phyloP scores from a whole-genome alignment of 2,888 invertebrate genomes.

The Ceriagrion tenellum region DNA sequence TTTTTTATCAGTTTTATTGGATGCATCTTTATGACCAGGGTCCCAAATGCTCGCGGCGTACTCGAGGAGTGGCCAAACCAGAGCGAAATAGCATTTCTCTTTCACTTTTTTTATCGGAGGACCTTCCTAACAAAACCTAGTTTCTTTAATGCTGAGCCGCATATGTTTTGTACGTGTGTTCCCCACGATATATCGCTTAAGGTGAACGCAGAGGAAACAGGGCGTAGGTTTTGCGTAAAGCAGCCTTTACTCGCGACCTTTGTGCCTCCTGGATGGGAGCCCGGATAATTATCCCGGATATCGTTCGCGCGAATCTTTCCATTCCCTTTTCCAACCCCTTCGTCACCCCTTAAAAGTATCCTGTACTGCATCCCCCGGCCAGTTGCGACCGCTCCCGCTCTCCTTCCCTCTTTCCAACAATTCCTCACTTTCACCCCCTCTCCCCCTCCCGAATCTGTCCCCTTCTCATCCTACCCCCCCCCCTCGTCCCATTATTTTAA shows the following conservation, averaged over 20 bases:
- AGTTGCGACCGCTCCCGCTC: neutral
- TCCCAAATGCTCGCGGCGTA: no score
- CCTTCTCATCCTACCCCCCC: neutral
- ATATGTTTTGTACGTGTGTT: no score
- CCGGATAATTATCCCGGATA: neutral
- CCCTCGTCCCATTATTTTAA: constrained; percentile 34
- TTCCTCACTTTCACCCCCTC: neutral
- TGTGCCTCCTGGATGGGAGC: neutral
- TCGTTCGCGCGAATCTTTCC: neutral
- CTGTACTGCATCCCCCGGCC: neutral
- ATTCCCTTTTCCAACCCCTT: neutral
- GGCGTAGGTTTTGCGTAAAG: no score
- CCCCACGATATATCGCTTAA: no score
- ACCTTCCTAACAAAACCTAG: no score
- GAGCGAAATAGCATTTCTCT: no score
- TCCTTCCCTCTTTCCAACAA: neutral
- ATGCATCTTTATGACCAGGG: no score
- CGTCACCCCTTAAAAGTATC: neutral
- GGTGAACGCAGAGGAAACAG: no score
- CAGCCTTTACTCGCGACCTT: neutral
- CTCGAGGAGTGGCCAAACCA: no score
- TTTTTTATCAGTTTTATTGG: no score
- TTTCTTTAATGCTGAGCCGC: no score
- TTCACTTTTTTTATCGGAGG: no score
- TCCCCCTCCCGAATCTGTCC: neutral